Evolutionary conservation across 2,888 invertebrate genomes (phyloP).

Genomic region (Heliconius ismenius): DNA sequence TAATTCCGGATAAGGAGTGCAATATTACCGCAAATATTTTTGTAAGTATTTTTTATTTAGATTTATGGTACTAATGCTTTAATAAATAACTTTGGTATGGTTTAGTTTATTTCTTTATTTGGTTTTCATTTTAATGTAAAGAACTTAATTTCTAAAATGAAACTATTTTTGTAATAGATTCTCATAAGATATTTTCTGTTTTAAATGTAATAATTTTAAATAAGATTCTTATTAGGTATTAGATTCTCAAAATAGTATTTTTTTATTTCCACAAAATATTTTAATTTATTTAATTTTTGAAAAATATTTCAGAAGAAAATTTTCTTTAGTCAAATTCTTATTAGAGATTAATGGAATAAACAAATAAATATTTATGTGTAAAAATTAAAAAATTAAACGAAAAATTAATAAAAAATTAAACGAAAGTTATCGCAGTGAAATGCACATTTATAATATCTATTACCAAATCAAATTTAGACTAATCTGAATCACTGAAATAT

Average conservation of each 20-base stretch:
- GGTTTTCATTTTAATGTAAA: background rate
- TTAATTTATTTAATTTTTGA: background rate
- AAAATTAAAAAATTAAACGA: background rate
- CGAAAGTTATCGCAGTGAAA: background rate
- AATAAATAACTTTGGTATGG: background rate
- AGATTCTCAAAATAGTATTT: background rate
- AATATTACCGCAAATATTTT: slow-evolving; percentile 79
- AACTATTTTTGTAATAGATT: background rate
- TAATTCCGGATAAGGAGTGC: slow-evolving; percentile 76
- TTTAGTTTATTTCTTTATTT: slow-evolving; percentile 6
- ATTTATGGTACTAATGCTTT: slow-evolving; percentile 25
- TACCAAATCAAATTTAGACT: slow-evolving; percentile 26
- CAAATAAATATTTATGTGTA: background rate
- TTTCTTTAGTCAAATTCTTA: background rate
- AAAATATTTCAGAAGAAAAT: background rate
- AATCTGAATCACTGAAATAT: slow-evolving; percentile 23
- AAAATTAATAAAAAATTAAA: no score
- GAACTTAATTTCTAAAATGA: background rate
- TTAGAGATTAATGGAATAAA: background rate
- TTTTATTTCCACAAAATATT: background rate
- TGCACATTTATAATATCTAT: background rate
- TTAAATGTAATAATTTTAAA: background rate
- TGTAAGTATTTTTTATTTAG: slow-evolving; percentile 63
- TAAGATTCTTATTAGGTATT: background rate
- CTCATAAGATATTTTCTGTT: background rate